Percentiles rank a stretch among this genome's conserved stretches.
Evolutionary conservation across 2,888 invertebrate species (phyloP).

Genomic region (Tridacna gigas): DNA sequence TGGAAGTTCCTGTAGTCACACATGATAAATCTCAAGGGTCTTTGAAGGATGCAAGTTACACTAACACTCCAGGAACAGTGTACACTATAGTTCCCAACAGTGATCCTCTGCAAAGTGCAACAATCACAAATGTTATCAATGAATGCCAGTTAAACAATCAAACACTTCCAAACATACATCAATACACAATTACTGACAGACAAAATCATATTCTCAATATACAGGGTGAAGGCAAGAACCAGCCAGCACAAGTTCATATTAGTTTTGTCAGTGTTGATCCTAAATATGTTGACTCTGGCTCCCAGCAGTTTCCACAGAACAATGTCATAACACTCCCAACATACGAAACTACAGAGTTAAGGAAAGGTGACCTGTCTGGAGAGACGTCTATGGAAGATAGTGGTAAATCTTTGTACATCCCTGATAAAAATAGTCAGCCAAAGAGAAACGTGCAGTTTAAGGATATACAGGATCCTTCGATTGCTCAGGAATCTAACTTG

Average conservation of each 20-base stretch:
- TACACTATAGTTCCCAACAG: not conserved
- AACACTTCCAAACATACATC: not conserved
- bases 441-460: slow-evolving; percentile 17
- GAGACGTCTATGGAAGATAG: too few species aligned
- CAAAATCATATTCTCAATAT: not conserved
- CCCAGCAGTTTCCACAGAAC: not conserved
- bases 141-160: not conserved
- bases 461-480: not conserved
- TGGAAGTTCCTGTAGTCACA: not conserved
- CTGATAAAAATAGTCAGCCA: not conserved
- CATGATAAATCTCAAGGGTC: too few species aligned
- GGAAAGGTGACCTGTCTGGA: too few species aligned
- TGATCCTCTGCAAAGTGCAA: not conserved
- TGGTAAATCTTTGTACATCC: too few species aligned
- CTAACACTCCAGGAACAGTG: not conserved
- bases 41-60: too few species aligned
- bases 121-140: not conserved
- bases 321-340: not conserved
- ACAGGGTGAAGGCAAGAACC: not conserved
- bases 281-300: not conserved
- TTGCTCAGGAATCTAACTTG: not conserved
- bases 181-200: not conserved
- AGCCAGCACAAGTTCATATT: not conserved
- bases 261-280: not conserved
- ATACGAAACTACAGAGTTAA: not conserved